Conservation (phyloP, 2,888 invertebrate genomes). For the Chymomyza amoena region DNA sequence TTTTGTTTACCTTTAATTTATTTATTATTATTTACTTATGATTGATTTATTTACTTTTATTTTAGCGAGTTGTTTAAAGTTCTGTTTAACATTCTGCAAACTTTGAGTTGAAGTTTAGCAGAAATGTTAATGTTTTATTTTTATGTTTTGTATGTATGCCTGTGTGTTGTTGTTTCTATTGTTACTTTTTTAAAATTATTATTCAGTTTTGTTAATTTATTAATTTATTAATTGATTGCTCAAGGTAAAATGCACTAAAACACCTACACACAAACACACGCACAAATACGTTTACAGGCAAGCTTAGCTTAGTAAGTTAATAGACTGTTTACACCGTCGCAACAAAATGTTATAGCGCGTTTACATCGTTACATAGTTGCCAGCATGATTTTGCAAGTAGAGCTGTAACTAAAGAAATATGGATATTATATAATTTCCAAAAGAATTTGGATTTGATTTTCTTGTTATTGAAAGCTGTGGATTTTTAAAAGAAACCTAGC, state of each 20-base stretch:
- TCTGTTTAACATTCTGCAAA: background rate
- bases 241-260: background rate
- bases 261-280: background rate
- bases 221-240: background rate
- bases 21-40: slow-evolving; percentile 23
- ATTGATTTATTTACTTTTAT: slow-evolving; percentile 11
- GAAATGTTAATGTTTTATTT: background rate
- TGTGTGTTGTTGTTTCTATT: background rate
- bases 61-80: slow-evolving; percentile 1
- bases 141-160: slow-evolving; percentile 4
- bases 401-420: too few species aligned
- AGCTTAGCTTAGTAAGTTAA: background rate
- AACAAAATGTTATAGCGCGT: background rate
- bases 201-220: too few species aligned
- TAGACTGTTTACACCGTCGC: background rate
- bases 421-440: too few species aligned
- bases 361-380: background rate
- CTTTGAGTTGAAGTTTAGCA: background rate
- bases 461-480: too few species aligned
- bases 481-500: too few species aligned
- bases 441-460: too few species aligned
- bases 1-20: slow-evolving; percentile 48
- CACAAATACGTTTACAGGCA: background rate
- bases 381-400: background rate
- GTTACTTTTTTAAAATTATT: background rate